Evolutionary conservation across 2,888 invertebrate genomes (phyloP).

Genomic region (Nomada fabriciana): DNA sequence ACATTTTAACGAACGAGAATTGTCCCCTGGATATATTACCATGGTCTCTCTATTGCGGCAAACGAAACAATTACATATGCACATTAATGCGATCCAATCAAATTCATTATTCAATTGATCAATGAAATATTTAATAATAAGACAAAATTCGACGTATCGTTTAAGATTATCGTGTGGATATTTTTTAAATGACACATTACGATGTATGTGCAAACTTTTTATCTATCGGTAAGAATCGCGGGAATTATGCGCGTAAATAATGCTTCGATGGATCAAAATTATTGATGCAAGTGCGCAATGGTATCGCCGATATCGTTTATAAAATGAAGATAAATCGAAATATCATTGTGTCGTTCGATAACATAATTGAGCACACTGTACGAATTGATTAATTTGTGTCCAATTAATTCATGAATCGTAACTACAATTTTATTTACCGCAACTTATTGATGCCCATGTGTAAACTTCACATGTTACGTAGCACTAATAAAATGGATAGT

Average conservation of each 20-base stretch:
- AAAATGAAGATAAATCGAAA: neutral
- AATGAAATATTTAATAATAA: conserved; percentile 7
- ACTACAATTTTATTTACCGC: conserved; percentile 42
- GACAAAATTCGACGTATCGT: neutral
- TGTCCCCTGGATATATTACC: neutral
- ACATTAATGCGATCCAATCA: conserved; percentile 40
- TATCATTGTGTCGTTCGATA: neutral
- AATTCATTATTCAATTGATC: conserved; percentile 36
- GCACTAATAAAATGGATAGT: conserved; percentile 1
- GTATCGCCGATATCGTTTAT: neutral
- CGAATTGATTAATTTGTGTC: neutral
- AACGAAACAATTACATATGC: conserved; percentile 33
- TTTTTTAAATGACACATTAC: neutral
- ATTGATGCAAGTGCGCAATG: conserved; percentile 20
- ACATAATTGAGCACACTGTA: neutral
- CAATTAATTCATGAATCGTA: neutral
- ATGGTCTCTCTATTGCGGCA: neutral
- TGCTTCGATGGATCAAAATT: conserved; percentile 20
- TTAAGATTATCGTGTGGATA: neutral
- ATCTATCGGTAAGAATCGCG: neutral
- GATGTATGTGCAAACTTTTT: no score
- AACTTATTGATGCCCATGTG: conserved; percentile 43
- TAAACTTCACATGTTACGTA: conserved; percentile 32
- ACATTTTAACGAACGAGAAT: conserved; percentile 2
- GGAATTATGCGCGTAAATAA: conserved; percentile 28